Base-by-base conservation (phyloP, 2,888 invertebrate genomes). In the Pegoplata infirma region DNA sequence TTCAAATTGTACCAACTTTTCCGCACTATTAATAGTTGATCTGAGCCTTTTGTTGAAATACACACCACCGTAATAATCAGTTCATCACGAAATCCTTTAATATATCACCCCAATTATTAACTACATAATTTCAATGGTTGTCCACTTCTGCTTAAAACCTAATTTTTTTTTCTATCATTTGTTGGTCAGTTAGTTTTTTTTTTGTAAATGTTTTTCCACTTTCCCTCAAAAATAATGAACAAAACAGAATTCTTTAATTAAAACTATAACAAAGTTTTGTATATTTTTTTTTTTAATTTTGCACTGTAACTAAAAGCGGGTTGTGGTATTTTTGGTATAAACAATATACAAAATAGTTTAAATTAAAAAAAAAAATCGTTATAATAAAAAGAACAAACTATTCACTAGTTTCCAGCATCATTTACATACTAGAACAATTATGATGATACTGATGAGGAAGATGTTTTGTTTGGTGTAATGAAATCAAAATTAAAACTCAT, bases 211-310 rank as follows among this genome's bases (percentile, higher is more conserved):
- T 40, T 56, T 67, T 36, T 66, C 17, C 51, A 68, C 25, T 56
- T 28, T 23, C 10, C 46, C 21, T 17, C 17, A 21, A 67, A n/a
- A 58, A 72, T 58, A 63, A 68, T 53, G 28, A 75, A 71, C 55
- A 61, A 61, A 74, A 67, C 67, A 71, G 46, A 79, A 71, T 71
- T 79, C 75, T 71, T 71, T 79, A 75, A 79, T 75, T 79, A 75
- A 79, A 79, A 79, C 66, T 79, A 55, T 71, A 71, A 67, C 56
- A 71, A 61, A 79, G 75, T 75, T 74, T 71, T 74, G 55, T 69
- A 47, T 55, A 21, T 16, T 47, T 53, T 16, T 17, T 63, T 23
- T 56, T 32, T 55, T 44, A 4, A 32, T 61, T 56, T 25, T 56
- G 14, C 46, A n/a, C n/a, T n/a, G n/a, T n/a, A 44, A 12, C 44